These are phyloP conservation scores for Lepus timidus DNA, from an alignment of 2,113 vertebrate species.

Conservation along the genomic window DNA sequence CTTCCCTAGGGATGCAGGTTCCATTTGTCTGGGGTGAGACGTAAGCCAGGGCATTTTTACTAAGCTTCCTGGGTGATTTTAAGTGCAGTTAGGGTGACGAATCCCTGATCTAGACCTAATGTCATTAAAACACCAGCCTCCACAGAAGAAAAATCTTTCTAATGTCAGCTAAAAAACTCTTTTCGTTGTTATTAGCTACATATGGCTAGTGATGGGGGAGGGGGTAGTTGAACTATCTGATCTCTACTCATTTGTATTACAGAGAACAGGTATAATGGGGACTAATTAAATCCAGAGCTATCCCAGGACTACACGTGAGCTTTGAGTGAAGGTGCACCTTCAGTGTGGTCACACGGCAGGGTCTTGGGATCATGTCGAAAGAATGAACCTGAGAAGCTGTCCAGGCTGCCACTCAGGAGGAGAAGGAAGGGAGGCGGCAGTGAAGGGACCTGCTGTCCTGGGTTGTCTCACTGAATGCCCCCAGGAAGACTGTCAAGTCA, in stretches of 20 bases:
- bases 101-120: background rate
- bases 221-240: background rate
- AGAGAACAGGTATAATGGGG: background rate
- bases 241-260: constrained; percentile 22
- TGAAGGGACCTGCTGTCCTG: rapidly evolving
- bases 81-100: background rate
- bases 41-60: background rate
- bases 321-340: background rate
- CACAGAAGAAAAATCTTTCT: background rate
- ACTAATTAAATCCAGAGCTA: background rate
- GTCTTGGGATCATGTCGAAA: background rate
- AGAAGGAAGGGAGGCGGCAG: background rate
- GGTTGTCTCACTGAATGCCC: background rate
- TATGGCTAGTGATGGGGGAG: background rate
- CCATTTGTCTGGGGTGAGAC: background rate
- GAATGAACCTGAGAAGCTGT: background rate
- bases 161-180: background rate
- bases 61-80: background rate
- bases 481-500: background rate
- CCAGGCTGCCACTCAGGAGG: background rate
- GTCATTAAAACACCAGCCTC: background rate
- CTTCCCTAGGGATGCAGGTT: background rate
- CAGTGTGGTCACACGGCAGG: too few species aligned
- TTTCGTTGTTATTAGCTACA: background rate
- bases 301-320: background rate